A percentile compares a stretch with the other conserved stretches of the same genome.
Evolutionary conservation across 2,888 invertebrate species (phyloP).

Genomic region (Caenorhabditis plicata): DNA sequence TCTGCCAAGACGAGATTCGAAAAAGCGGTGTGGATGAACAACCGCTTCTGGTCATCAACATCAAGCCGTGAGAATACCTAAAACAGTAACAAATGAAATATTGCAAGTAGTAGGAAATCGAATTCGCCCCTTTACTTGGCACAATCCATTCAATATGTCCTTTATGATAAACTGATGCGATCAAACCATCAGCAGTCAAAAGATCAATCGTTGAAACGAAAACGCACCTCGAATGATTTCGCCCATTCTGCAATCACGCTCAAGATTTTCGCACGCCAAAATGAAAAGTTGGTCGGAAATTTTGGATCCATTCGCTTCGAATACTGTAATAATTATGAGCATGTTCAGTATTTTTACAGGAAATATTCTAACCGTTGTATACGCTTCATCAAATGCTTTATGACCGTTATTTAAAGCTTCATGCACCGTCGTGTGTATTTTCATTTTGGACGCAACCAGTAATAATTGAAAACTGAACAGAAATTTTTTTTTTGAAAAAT

Average conservation of each 20-base stretch:
- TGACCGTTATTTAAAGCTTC: constrained; percentile 32
- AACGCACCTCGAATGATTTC: constrained; percentile 57
- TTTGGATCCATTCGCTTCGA: constrained; percentile 36
- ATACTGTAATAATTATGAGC: constrained; percentile 25
- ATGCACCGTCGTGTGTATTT: constrained; percentile 35
- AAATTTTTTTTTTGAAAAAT: no score
- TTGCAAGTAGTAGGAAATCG: no score
- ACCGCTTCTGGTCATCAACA: constrained; percentile 46
- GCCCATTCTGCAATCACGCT: constrained; percentile 63
- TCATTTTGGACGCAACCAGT: constrained; percentile 32
- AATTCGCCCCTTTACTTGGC: no score
- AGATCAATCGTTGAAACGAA: background rate
- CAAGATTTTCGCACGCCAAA: constrained; percentile 63
- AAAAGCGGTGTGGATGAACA: constrained; percentile 59
- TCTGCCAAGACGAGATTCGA: constrained; percentile 63
- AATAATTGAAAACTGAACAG: constrained; percentile 44
- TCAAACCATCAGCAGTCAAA: no score
- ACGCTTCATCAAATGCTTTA: constrained; percentile 43
- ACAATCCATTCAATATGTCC: no score
- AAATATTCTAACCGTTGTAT: constrained; percentile 22
- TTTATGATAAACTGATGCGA: no score
- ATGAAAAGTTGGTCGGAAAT: constrained; percentile 55
- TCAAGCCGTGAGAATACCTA: constrained; percentile 47
- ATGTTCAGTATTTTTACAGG: background rate
- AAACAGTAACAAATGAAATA: no score